A percentile compares a stretch with the other conserved stretches of the same genome.
phyloP scores from a whole-genome alignment of 1,140 invertebrate species.

The Megalonaias nervosa region DNA sequence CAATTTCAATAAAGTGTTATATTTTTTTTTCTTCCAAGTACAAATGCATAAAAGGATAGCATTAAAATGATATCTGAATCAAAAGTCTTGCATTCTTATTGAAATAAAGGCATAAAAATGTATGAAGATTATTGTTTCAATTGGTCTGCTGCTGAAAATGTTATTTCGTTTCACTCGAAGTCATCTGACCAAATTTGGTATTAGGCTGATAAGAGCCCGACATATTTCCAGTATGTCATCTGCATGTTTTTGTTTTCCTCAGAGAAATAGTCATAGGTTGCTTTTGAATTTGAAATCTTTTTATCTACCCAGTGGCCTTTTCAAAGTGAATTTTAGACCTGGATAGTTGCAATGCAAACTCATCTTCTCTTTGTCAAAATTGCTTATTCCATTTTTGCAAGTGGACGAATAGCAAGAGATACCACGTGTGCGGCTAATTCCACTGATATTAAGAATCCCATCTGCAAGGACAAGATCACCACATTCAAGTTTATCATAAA shows the following conservation, averaged over 20 bases:
- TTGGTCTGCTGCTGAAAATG: too few relatives aligned
- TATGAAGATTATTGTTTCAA: too few relatives aligned
- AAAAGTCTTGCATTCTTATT: too few relatives aligned
- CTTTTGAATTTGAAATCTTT: neutral
- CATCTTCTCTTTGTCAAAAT: conserved; percentile 4
- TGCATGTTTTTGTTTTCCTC: neutral
- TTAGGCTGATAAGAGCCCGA: neutral
- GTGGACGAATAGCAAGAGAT: neutral
- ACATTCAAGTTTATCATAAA: conserved; percentile 16
- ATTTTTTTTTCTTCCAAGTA: too few relatives aligned
- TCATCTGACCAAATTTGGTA: neutral
- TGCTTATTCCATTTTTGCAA: conserved; percentile 1
- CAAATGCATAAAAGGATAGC: too few relatives aligned
- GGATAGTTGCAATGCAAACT: neutral
- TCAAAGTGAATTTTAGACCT: neutral
- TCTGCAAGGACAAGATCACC: conserved; percentile 21
- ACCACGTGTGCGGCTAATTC: neutral
- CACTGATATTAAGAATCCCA: conserved; percentile 19
- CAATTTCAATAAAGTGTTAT: too few relatives aligned
- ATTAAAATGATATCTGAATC: too few relatives aligned
- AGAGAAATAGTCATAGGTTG: neutral
- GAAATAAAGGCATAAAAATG: too few relatives aligned
- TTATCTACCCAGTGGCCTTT: neutral
- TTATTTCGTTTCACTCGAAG: too few relatives aligned
- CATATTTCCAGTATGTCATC: neutral